Evolutionary conservation across 92 coral and sea anemone genomes (phyloP).

Genomic region (Micromussa lordhowensis): DNA sequence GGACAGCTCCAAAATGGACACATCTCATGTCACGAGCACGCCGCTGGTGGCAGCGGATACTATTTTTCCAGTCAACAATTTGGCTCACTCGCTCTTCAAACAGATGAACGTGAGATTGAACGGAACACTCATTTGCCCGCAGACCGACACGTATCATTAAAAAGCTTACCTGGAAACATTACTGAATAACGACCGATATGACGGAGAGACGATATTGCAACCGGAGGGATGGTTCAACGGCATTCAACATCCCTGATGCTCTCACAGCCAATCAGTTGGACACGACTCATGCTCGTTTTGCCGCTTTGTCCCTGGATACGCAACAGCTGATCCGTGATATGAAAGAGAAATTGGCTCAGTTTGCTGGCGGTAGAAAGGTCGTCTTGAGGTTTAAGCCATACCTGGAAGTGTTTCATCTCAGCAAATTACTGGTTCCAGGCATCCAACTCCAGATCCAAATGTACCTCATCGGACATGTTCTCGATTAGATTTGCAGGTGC

Average conservation of each 20-base stretch:
- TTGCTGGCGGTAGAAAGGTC: too few species aligned
- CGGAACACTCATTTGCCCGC: not conserved
- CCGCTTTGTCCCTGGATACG: too few species aligned
- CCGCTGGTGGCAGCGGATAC: not conserved
- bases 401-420: not conserved
- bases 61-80: not conserved
- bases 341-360: too few species aligned
- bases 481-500: not conserved
- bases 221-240: not conserved
- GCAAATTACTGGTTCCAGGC: not conserved
- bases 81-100: slow-evolving; percentile 8
- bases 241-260: too few species aligned
- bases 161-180: not conserved
- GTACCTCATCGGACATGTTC: not conserved
- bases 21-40: too few species aligned
- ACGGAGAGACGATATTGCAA: not conserved
- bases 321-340: too few species aligned
- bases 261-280: too few species aligned
- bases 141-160: not conserved
- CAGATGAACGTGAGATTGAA: not conserved
- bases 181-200: not conserved
- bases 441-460: not conserved
- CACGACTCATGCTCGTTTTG: too few species aligned
- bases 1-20: not conserved
- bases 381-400: not conserved